These are phyloP conservation scores for Hestina assimilis DNA, from an alignment of 1,140 invertebrate species.

Conservation along the genomic window DNA sequence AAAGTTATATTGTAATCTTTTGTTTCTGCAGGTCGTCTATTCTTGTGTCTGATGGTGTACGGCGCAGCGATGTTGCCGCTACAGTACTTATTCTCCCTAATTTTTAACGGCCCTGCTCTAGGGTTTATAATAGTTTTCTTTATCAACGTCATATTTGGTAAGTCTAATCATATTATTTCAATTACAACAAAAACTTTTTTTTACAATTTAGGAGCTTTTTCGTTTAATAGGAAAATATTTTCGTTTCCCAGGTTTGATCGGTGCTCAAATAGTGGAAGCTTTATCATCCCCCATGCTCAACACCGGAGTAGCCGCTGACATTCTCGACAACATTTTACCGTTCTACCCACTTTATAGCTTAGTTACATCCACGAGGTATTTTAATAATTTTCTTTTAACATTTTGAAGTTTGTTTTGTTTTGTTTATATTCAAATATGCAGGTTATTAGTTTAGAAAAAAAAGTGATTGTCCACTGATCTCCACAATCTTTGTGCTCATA, in stretches of 20 bases:
- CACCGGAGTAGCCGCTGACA: conserved; percentile 78
- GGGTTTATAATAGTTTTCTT: conserved; percentile 87
- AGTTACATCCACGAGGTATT: conserved; percentile 47
- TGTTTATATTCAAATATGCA: too few relatives aligned
- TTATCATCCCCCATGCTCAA: conserved; percentile 79
- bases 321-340: conserved; percentile 82
- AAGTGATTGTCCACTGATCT: too few relatives aligned
- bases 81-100: conserved; percentile 57
- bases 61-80: conserved; percentile 78
- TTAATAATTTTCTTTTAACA: not conserved
- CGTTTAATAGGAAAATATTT: too few relatives aligned
- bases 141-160: conserved; percentile 84
- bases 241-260: conserved; percentile 79
- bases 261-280: conserved; percentile 83
- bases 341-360: conserved; percentile 87
- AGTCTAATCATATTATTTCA: conserved; percentile 34
- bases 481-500: too few relatives aligned
- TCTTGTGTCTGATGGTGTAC: conserved; percentile 72
- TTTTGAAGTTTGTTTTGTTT: not conserved
- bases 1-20: not conserved
- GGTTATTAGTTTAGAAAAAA: too few relatives aligned
- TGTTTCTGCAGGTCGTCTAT: conserved; percentile 64
- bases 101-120: conserved; percentile 81
- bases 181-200: too few relatives aligned
- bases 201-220: too few relatives aligned